Evolutionary conservation across 64 coral and sea anemone genomes (phyloP), one percentile per base, ranked within the genome.

Genomic region (Stichodactyla helianthus): DNA sequence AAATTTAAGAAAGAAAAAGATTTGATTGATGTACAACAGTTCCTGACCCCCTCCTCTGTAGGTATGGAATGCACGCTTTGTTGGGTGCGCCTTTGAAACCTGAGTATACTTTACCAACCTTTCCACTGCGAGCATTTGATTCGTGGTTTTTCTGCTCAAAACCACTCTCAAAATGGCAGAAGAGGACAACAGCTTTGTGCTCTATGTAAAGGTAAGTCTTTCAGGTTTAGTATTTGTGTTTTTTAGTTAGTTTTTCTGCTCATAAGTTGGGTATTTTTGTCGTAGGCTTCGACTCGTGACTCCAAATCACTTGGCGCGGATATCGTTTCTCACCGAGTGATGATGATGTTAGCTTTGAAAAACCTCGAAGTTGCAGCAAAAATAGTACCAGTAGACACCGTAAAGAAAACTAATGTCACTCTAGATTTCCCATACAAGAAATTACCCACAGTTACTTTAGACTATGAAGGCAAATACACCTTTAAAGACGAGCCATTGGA

Each of bases 301-400:
- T 57, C 50, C 17, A 84, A 84, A 35, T 84, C 83, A 9, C 56
- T 84, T 7, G 83, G 83, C 17, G 83, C 83, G 15, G 83, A 84
- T 84, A 84, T 84, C 27, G 55, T 84, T 53, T 25, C 17, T 50
- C 83, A 84, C 53, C 6, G 83, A 26, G 52, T 84, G 20, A 84
- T 84, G 83, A 84, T 84, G 83, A 84, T 84, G 83, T 50, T 84
- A 59, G 83, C 83, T 15, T 25, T 84, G 54, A 84, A 84, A 84
- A 54, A 63, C 56, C 54, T 84, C 55, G 83, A 58, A 60, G 53
- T 84, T 61, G 51, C 83, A 19, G 83, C 54, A 2, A 84, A 63
- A 84, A 59, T 84, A 58, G 54, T 84, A 10, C 83, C 83, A 20
- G 18, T 84, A 63, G 83, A 84, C 13, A 84, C 55, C 53, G 19